phyloP scores from a whole-genome alignment of 2,888 invertebrate genomes.

The Phortica okadai region DNA sequence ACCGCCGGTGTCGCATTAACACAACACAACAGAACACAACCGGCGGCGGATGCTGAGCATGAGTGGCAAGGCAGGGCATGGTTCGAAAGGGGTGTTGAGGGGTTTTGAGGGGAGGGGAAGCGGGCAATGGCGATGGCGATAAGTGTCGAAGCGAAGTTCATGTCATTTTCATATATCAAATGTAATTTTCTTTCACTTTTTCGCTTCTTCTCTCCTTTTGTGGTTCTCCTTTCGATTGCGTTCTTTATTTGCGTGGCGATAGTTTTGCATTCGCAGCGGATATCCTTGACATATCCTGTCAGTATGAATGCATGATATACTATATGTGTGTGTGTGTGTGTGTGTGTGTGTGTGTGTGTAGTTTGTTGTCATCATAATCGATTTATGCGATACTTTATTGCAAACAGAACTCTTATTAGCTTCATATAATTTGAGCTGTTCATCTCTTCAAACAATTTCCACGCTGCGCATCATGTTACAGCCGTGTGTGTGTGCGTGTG shows the following conservation, averaged over 20 bases:
- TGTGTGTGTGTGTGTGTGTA: not conserved
- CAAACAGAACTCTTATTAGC: not conserved
- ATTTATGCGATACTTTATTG: too few species aligned
- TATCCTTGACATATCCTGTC: constrained; percentile 30
- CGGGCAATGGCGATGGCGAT: too few species aligned
- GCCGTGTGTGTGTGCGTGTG: not conserved
- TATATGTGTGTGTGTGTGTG: not conserved
- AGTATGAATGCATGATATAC: not conserved
- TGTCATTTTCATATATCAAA: too few species aligned
- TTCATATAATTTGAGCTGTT: not conserved
- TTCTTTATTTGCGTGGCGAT: not conserved
- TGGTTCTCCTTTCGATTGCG: not conserved
- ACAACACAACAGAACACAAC: not conserved
- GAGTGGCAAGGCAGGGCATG: not conserved
- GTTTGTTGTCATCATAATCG: not conserved
- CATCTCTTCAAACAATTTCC: not conserved
- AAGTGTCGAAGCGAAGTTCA: too few species aligned
- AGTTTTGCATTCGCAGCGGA: not conserved
- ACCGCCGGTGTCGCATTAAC: not conserved
- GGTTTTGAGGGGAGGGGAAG: too few species aligned
- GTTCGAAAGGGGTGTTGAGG: too few species aligned
- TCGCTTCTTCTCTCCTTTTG: not conserved
- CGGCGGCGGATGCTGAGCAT: not conserved
- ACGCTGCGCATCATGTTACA: not conserved
- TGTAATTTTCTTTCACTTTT: not conserved